Evolutionary conservation across 2,888 invertebrate genomes (phyloP), one percentile per base, ranked within the genome.

Genomic region (Bombylius major): DNA sequence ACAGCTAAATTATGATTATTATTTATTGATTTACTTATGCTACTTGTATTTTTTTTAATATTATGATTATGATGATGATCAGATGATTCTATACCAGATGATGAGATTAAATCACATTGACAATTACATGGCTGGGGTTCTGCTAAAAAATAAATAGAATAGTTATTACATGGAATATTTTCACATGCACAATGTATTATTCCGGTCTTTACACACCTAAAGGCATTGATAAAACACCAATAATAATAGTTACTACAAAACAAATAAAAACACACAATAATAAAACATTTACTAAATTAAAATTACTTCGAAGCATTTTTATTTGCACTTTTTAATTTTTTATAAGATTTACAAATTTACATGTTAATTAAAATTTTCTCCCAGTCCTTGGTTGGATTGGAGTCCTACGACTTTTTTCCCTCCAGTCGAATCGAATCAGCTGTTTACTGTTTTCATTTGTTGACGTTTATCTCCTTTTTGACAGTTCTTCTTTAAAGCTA

Each of bases 1-100:
- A 99, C 78, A 50, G 95, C 95, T 65, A 99, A 75, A 64, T 77
- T 79, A 67, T 86, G 83, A 33, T 6, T 14, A 33, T 9, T 54
- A 45, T 14, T 7, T 5, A 5, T 14, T 14, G 14, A 3, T 5
- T 14, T 45, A 45, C 11, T 42, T 11, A 11, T 42, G 4, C 11
- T 11, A 11, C 5, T 11, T 11, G 11, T 4, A 42, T 42, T 42
- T 11, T 42, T 11, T 11, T 42, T 42, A 42, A 11, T 42, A 42
- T 42, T 11, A 11, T 34, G 7, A 34, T 8, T 5, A 36, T 36
- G 34, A 36, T 42, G 39, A 42, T 42, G 39, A 42, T 11, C 23
- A 23, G 23, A 23, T 23, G 23, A 23, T 23, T 23, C 23, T 23
- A 23, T 2, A 23, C 23, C 23, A 23, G 39, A 42, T 42, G 39